Evolutionary conservation across 2,113 vertebrate genomes (phyloP), one percentile per base, ranked within the genome.

Genomic region (Cynocephalus volans): DNA sequence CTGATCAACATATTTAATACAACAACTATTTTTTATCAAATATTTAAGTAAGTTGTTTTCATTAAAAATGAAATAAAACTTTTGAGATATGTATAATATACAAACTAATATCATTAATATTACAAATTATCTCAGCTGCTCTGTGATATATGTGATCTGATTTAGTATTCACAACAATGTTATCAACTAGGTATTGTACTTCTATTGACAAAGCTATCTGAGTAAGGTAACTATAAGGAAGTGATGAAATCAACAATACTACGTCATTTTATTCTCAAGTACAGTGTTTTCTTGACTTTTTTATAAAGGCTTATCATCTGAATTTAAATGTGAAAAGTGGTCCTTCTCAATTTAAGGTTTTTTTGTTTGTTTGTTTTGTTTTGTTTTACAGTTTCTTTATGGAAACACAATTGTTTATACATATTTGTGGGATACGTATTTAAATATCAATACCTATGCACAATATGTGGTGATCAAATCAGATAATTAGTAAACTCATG

Each of bases 11-110:
- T 65, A 72, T 56, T 86, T 76, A 76, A 87, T 76, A 52, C 81
- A 15, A 12, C 11, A 52, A 90, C 52, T 15, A 36, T 45, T 90
- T 90, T 85, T 87, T 64, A 77, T 33, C 17, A 77, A 90, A 54
- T 65, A 77, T 26, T 58, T 90, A 93, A 95, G 11, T 77, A 45
- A 24, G 50, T 7, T 56, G 18, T 90, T 95, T 95, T n/a, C 21
- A 83, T 70, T 79, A 72, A 76, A 81, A 88, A 79, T 41, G 65
- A 64, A 93, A 45, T 81, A 54, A 21, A 36, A 56, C 41, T 88
- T 84, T 60, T 26, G 31, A 52, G 17, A 33, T 76, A 33, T 64
- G 31, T n/a, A 52, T 72, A 64, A 28, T 41, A 88, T 65, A 77
- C 62, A 67, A 80, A 58, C 28, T 45, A 33, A 28, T 54, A 70